Evolutionary conservation across 2,797 vertebrate species (phyloP).

Genomic region (Antennarius maculatus): DNA sequence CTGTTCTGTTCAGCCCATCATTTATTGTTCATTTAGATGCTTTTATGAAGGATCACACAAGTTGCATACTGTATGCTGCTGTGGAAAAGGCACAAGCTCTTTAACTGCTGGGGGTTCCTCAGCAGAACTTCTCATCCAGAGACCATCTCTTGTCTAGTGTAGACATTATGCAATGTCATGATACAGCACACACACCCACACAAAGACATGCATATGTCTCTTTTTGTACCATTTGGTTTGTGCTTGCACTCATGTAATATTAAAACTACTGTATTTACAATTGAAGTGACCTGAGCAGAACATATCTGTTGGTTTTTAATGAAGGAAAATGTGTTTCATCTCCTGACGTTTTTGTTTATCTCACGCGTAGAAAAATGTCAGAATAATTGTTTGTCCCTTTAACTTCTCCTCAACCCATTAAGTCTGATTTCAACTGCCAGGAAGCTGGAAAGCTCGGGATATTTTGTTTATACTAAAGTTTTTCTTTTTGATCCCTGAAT

Average conservation of each 20-base stretch:
- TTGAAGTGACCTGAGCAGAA: constrained; percentile 67
- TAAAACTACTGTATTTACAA: constrained; percentile 69
- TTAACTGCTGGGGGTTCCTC: constrained; percentile 56
- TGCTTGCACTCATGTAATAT: constrained; percentile 62
- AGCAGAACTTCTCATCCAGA: constrained; percentile 46
- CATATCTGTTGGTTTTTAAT: constrained; percentile 53
- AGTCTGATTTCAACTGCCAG: constrained; percentile 14
- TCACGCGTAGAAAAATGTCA: constrained; percentile 13
- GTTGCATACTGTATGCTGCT: constrained; percentile 63
- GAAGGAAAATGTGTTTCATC: constrained; percentile 47
- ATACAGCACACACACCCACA: constrained; percentile 36
- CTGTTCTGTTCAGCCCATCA: constrained; percentile 58
- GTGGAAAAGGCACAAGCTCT: constrained; percentile 69
- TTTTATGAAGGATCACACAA: constrained; percentile 54
- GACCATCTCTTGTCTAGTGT: constrained; percentile 55
- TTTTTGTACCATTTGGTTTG: constrained; percentile 52
- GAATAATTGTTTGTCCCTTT: constrained; percentile 11
- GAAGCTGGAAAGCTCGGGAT: constrained; percentile 36
- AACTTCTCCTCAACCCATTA: constrained; percentile 8
- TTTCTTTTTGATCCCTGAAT: constrained; percentile 59
- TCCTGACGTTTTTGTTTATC: constrained; percentile 3
- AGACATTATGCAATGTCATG: constrained; percentile 71
- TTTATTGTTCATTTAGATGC: constrained; percentile 46
- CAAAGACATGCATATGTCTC: constrained; percentile 5
- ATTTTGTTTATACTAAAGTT: constrained; percentile 52